Evolutionary conservation across 2,797 vertebrate species (phyloP).

Genomic region (Tokudaia tokunoshimensis): DNA sequence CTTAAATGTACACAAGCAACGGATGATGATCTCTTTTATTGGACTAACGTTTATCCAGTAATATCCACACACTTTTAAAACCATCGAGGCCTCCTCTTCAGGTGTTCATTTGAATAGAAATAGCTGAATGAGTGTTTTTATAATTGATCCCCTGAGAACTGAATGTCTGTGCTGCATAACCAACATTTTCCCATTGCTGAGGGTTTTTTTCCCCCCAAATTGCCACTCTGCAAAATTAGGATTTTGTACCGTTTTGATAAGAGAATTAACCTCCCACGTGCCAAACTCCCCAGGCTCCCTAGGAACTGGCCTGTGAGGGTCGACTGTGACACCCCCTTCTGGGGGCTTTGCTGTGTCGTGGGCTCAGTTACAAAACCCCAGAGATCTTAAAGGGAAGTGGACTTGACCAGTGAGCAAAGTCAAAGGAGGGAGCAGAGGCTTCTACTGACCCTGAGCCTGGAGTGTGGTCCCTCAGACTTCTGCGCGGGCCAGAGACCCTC

Average conservation of each 20-base stretch:
- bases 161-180: conserved; percentile 92
- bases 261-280: conserved; percentile 90
- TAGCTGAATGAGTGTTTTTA: conserved; percentile 94
- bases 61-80: conserved; percentile 93
- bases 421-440: too few relatives aligned
- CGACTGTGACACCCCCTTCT: accelerated
- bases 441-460: not conserved
- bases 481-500: accelerated
- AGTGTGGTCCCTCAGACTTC: not conserved
- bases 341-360: not conserved
- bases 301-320: not conserved
- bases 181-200: conserved; percentile 91
- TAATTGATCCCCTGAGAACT: conserved; percentile 94
- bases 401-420: too few relatives aligned
- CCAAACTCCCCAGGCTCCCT: conserved; percentile 65
- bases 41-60: conserved; percentile 93
- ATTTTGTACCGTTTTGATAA: conserved; percentile 91
- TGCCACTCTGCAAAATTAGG: conserved; percentile 92
- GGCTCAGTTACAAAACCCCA: not conserved
- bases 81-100: conserved; percentile 93
- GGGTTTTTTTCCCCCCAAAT: conserved; percentile 85
- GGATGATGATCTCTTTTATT: conserved; percentile 93
- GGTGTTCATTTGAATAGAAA: conserved; percentile 96
- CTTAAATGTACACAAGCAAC: conserved; percentile 93
- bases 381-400: not conserved